phyloP scores from a whole-genome alignment of 2,888 invertebrate genomes.

The Scaptodrosophila latifasciaeformis region DNA sequence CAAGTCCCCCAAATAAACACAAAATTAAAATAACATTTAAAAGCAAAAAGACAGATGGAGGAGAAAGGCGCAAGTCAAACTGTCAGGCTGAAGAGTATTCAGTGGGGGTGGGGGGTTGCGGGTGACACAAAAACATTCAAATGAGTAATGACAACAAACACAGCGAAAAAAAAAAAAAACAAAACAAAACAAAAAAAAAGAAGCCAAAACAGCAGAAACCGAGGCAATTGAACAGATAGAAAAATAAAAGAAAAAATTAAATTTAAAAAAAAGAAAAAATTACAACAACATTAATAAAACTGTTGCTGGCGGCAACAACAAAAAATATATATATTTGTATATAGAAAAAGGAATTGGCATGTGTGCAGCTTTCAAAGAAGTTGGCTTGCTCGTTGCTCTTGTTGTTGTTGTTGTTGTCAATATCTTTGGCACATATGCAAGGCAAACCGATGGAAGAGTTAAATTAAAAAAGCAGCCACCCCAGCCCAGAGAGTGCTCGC shows the following conservation, averaged over 20 bases:
- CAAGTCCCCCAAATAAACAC: too few relatives aligned
- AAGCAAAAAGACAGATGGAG: too few relatives aligned
- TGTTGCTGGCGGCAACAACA: conserved; percentile 42
- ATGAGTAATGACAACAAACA: conserved; percentile 61
- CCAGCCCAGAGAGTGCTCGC: neutral
- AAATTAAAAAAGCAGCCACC: conserved; percentile 49
- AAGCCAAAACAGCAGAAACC: neutral
- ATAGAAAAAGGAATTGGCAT: neutral
- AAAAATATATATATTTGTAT: neutral
- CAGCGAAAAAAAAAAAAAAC: neutral
- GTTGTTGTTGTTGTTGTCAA: too few relatives aligned
- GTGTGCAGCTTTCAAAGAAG: neutral
- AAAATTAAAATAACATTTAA: too few relatives aligned
- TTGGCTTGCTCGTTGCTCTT: neutral
- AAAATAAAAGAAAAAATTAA: neutral
- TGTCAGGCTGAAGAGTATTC: too few relatives aligned
- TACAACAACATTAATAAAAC: conserved; percentile 30
- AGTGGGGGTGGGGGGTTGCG: neutral
- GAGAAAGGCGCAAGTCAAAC: too few relatives aligned
- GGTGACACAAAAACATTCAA: conserved; percentile 47
- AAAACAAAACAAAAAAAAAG: neutral
- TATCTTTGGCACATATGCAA: conserved; percentile 49
- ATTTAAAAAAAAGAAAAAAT: conserved; percentile 1
- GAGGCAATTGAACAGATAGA: neutral
- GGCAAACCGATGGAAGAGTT: conserved; percentile 35